A percentile compares a stretch with the other conserved stretches of the same genome.
These are phyloP conservation scores for Lophochroa leadbeateri DNA, from an alignment of 2,113 vertebrate species.

Conservation along the genomic window DNA sequence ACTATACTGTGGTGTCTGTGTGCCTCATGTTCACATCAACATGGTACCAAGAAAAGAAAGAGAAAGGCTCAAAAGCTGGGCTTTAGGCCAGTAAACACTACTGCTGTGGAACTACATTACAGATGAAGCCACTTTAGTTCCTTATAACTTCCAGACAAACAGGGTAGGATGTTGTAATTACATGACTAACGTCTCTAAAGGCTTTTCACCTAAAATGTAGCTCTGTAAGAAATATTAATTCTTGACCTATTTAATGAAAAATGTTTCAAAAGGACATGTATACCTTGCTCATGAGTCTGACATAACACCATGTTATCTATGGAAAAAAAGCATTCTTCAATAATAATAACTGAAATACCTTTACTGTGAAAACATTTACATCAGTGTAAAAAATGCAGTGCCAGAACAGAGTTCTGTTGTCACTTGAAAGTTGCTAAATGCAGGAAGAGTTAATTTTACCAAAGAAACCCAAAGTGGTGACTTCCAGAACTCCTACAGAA, in stretches of 20 bases:
- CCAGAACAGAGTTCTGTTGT: neutral
- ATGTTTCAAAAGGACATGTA: neutral
- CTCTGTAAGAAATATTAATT: neutral
- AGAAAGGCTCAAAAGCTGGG: constrained; percentile 2
- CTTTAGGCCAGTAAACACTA: neutral
- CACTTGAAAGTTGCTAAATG: neutral
- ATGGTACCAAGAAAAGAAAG: neutral
- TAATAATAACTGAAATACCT: neutral
- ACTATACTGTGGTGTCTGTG: neutral
- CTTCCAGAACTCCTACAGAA: neutral
- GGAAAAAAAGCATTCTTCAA: neutral
- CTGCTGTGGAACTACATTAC: neutral
- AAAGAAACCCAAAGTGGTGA: neutral
- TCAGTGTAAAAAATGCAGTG: neutral
- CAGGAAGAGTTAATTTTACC: neutral
- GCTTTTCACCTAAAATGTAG: neutral
- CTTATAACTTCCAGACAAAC: neutral
- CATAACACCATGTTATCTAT: neutral
- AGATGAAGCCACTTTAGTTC: neutral
- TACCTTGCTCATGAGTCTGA: neutral
- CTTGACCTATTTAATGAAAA: neutral
- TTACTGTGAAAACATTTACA: neutral
- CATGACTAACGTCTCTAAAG: neutral
- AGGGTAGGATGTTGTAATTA: neutral
- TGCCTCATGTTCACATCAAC: neutral